Base-by-base conservation (phyloP, 2,113 vertebrate genomes). In the Stegastes partitus region DNA sequence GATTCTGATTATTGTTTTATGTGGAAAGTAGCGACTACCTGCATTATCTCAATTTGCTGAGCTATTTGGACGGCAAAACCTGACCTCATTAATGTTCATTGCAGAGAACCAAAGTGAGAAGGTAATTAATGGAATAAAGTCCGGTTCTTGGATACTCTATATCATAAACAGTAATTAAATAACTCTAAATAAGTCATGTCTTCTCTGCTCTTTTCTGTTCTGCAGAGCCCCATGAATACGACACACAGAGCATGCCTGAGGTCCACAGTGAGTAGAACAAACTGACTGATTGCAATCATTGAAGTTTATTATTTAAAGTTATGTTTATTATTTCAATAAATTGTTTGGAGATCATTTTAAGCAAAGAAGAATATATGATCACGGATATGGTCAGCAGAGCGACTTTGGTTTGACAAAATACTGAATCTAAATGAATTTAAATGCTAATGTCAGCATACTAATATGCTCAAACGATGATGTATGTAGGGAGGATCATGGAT, bases 231-330 rank as follows among this genome's bases (percentile, higher is more conserved):
- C 53, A 4, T 68, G 89, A 90, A 7, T 91, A 87, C 66, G 86
- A 93, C 56, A 89, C 81, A n/a, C 74, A 87, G 68, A 93, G 89
- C 77, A 91, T 88, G 81, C 86, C 89, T 8, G 91, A 93, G 3
- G 77, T 85, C 42, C 82, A 89, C 45, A 83, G 92, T 93, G 68
- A 91, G 90, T 91, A 25, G 0, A 57, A 47, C 11, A 39, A 21
- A 19, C 1, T 7, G 19, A 19, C 19, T 19, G 47, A 21, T 50
- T 1, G n/a, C 2, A 69, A 58, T 21, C 25, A 61, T 39, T 4
- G 6, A 34, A 34, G 5, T 31, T 31, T 6, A 31, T 31, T 6
- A 31, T 31, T 31, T 31, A 34, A 34, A 8, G 28, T 6, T 31
- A 31, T 1, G 5, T 31, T 31, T 6, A 31, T 31, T 6, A 31